A percentile compares a stretch with the other conserved stretches of the same genome.
Evolutionary conservation across 1,140 invertebrate species (phyloP).

Genomic region (Anastrepha ludens): DNA sequence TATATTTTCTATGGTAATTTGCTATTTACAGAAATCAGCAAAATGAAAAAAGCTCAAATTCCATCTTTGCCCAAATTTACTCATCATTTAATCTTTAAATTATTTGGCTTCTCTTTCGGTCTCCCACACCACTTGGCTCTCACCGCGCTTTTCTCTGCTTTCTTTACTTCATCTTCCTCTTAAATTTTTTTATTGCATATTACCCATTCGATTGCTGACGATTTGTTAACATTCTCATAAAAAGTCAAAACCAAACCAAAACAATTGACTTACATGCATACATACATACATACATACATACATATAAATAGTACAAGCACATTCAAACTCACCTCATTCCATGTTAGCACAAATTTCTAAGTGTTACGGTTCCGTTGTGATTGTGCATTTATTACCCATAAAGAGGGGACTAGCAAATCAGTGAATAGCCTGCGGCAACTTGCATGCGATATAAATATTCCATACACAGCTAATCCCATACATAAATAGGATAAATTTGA

Average conservation of each 20-base stretch:
- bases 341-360: neutral
- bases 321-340: neutral
- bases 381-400: neutral
- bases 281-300: neutral
- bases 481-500: neutral
- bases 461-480: neutral
- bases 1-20: neutral
- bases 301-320: neutral
- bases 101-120: neutral
- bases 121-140: neutral
- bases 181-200: too few species aligned
- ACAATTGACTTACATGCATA: neutral
- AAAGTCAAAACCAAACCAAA: slow-evolving; percentile 18
- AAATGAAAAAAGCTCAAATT: neutral
- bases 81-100: neutral
- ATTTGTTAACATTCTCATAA: neutral
- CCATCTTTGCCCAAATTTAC: neutral
- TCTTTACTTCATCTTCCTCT: too few species aligned
- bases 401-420: neutral
- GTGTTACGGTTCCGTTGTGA: neutral
- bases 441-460: neutral
- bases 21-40: neutral
- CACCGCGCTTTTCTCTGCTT: too few species aligned
- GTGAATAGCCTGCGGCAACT: neutral
- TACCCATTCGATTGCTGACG: too few species aligned